Evolutionary conservation across 2,113 vertebrate genomes (phyloP).

Genomic region (Colinus virginianus): DNA sequence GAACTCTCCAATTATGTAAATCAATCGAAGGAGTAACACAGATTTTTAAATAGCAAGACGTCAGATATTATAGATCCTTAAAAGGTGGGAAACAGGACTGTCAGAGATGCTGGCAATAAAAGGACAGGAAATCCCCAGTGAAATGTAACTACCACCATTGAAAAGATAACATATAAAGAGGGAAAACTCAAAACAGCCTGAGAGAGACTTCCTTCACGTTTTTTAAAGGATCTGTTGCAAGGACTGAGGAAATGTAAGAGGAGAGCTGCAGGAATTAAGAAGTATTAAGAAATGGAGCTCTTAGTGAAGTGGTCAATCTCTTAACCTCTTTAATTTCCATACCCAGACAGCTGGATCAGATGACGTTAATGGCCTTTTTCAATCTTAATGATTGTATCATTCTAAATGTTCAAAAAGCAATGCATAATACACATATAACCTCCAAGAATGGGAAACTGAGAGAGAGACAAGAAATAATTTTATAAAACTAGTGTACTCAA

Average conservation of each 20-base stretch:
- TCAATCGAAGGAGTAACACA: not conserved
- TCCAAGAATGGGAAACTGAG: not conserved
- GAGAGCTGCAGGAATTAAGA: not conserved
- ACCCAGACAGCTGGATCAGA: not conserved
- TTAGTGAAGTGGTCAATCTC: not conserved
- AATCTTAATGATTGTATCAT: too few relatives aligned
- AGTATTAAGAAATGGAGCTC: not conserved
- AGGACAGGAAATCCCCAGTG: not conserved
- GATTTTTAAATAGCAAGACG: constrained; percentile 5
- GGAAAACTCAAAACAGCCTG: not conserved
- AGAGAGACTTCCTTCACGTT: not conserved
- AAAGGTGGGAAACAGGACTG: not conserved
- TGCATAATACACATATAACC: not conserved
- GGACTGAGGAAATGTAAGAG: not conserved
- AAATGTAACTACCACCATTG: not conserved
- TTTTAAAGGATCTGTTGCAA: not conserved
- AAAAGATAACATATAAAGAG: not conserved
- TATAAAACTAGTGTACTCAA: not conserved
- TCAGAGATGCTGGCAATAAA: not conserved
- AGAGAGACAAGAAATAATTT: not conserved
- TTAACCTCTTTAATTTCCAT: not conserved
- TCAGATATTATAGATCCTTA: not conserved
- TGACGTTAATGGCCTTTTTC: too few relatives aligned
- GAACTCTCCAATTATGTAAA: constrained; percentile 39
- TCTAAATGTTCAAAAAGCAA: not conserved